Evolutionary conservation across 30 jellyfish, hydroid and myxozoan genomes (phyloP).

Genomic region (Pelagia noctiluca): DNA sequence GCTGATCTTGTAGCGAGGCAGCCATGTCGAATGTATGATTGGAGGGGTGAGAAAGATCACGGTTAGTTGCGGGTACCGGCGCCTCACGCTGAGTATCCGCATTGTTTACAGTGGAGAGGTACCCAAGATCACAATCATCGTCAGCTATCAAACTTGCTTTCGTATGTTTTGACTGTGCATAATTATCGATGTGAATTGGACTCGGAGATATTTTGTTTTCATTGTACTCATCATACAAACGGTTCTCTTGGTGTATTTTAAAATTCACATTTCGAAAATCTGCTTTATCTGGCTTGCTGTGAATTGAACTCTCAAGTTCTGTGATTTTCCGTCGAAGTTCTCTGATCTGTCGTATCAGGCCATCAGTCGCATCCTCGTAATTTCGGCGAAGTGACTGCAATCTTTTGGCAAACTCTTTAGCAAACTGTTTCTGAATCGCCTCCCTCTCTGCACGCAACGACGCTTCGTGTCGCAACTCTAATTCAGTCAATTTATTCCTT

Average conservation of each 20-base stretch:
- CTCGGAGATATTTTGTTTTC: too few relatives aligned
- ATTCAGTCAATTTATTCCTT: slow-evolving; percentile 35
- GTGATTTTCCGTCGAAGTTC: slow-evolving; percentile 48
- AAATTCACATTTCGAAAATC: too few relatives aligned
- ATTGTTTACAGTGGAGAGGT: not conserved
- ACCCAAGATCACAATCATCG: not conserved
- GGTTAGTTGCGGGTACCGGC: not conserved
- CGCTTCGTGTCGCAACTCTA: slow-evolving; percentile 21
- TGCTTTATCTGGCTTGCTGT: not conserved
- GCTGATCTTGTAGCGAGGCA: too few relatives aligned
- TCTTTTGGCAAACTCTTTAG: slow-evolving; percentile 85
- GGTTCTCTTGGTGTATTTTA: too few relatives aligned
- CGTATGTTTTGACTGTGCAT: not conserved
- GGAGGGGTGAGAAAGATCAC: not conserved
- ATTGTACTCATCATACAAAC: too few relatives aligned
- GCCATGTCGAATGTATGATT: too few relatives aligned
- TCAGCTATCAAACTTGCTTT: not conserved
- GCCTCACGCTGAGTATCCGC: not conserved
- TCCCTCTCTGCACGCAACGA: slow-evolving; percentile 67
- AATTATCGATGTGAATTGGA: not conserved
- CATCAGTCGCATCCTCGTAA: slow-evolving; percentile 90
- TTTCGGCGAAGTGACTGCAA: slow-evolving; percentile 70
- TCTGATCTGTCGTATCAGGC: slow-evolving; percentile 65
- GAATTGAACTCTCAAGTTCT: slow-evolving; percentile 26
- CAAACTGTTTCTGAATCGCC: slow-evolving; percentile 72